Percentiles rank a stretch among this genome's conserved stretches.
These are phyloP conservation scores for Drosophila micromelanica DNA, from an alignment of 1,140 invertebrate genomes.

Conservation along the genomic window DNA sequence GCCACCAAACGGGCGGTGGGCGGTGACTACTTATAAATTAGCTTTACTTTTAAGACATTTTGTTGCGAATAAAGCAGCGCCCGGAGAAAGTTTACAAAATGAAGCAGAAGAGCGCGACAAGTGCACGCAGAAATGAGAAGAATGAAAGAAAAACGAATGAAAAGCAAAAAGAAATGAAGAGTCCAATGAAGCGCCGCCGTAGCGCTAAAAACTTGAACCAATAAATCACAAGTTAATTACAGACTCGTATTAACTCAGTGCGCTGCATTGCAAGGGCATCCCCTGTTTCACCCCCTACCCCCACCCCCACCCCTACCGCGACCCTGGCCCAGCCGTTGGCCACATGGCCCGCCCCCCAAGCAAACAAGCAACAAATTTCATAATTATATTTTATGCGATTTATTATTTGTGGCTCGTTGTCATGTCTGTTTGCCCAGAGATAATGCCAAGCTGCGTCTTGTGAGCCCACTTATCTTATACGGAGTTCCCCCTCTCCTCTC, in stretches of 20 bases:
- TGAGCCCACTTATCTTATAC: slow-evolving; percentile 35
- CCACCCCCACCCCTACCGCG: not conserved
- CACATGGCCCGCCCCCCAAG: slow-evolving; percentile 13
- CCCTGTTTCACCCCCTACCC: not conserved
- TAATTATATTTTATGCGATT: slow-evolving; percentile 84
- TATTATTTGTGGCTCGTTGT: slow-evolving; percentile 78
- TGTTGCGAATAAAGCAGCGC: slow-evolving; percentile 77
- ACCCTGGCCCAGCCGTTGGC: not conserved
- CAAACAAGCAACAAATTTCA: slow-evolving; percentile 73
- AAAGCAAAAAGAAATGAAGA: slow-evolving; percentile 20
- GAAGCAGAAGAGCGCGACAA: slow-evolving; percentile 51
- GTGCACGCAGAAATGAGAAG: slow-evolving; percentile 26
- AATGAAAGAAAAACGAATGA: slow-evolving; percentile 29
- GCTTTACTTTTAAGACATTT: slow-evolving; percentile 83
- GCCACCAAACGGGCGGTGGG: slow-evolving; percentile 11
- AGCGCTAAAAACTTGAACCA: slow-evolving; percentile 71
- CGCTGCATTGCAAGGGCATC: slow-evolving; percentile 45
- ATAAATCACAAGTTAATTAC: slow-evolving; percentile 84
- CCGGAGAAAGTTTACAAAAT: slow-evolving; percentile 72
- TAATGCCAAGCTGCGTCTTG: slow-evolving; percentile 64
- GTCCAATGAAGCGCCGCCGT: slow-evolving; percentile 67
- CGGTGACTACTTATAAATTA: slow-evolving; percentile 78
- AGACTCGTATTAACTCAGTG: slow-evolving; percentile 77
- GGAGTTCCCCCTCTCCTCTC: not conserved
- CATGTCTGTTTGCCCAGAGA: slow-evolving; percentile 80